Conservation (phyloP, 2,888 invertebrate genomes). For the Ormyrus pomaceus region DNA sequence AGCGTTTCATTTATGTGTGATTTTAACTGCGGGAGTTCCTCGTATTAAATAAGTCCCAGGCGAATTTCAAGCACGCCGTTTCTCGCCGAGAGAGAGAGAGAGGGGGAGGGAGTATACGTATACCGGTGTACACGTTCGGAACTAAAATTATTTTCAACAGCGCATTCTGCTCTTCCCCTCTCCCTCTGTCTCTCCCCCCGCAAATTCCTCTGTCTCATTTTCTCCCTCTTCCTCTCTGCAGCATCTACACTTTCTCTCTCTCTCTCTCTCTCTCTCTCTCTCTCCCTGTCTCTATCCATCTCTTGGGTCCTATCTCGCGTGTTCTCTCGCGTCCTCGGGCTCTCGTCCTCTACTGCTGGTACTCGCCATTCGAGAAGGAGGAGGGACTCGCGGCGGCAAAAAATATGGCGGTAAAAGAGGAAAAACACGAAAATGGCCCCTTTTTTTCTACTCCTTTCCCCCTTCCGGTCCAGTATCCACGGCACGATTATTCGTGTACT, state of each 20-base stretch:
- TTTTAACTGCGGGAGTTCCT: too few species aligned
- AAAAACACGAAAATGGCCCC: slow-evolving; percentile 33
- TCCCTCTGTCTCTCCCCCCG: slow-evolving; percentile 48
- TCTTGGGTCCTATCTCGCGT: background rate
- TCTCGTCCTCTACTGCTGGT: too few species aligned
- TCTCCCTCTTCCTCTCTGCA: slow-evolving; percentile 20
- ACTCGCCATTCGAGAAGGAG: background rate
- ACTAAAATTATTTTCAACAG: slow-evolving; percentile 43
- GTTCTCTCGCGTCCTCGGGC: background rate
- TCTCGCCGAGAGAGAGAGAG: background rate
- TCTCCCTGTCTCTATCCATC: slow-evolving; percentile 12
- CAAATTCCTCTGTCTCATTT: slow-evolving; percentile 43
- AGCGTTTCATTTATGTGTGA: too few species aligned
- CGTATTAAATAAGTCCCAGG: background rate
- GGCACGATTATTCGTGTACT: background rate
- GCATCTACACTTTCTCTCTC: background rate
- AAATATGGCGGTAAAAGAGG: background rate
- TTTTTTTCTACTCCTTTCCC: slow-evolving; percentile 29
- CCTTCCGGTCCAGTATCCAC: slow-evolving; percentile 45
- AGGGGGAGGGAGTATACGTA: background rate
- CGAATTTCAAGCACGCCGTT: background rate
- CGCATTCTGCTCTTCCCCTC: slow-evolving; percentile 9
- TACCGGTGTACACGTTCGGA: background rate
- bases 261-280: slow-evolving; percentile 1
- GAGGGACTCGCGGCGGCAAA: background rate